Percentiles rank a stretch among this genome's conserved stretches.
These are phyloP conservation scores for Galaxias olidus DNA, from an alignment of 2,797 vertebrate genomes.

Conservation along the genomic window DNA sequence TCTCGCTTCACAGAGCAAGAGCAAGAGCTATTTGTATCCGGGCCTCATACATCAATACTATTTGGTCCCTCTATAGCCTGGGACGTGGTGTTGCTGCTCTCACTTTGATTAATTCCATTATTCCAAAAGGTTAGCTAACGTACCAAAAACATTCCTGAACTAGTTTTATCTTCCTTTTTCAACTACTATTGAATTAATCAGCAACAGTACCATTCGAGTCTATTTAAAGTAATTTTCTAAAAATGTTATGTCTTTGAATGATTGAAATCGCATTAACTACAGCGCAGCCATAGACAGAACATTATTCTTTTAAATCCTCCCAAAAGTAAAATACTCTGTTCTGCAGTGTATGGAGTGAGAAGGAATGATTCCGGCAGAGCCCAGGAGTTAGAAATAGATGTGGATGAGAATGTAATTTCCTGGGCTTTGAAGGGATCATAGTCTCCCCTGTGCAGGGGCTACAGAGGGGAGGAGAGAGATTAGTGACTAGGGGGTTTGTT, in stretches of 20 bases:
- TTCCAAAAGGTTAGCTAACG: not conserved
- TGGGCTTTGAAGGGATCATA: conserved; percentile 20
- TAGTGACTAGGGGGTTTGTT: not conserved
- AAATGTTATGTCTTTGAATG: no score
- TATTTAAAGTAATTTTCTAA: no score
- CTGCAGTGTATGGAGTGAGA: conserved; percentile 11
- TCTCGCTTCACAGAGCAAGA: conserved; percentile 7
- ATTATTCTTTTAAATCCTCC: not conserved
- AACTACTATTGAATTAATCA: no score
- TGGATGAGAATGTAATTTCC: conserved; percentile 45
- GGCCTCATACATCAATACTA: not conserved
- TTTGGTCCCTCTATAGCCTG: not conserved
- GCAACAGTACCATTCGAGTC: no score
- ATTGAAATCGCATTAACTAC: no score
- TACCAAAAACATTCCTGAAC: no score
- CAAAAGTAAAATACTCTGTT: not conserved
- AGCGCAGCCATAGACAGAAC: no score
- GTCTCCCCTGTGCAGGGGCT: not conserved
- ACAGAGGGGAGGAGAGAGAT: no score
- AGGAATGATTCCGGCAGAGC: conserved; percentile 31
- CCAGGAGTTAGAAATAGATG: conserved; percentile 28
- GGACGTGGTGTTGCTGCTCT: not conserved
- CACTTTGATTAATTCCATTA: not conserved
- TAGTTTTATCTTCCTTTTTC: no score
- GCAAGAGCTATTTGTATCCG: not conserved